Evolutionary conservation across 2,113 vertebrate genomes (phyloP).

Genomic region (Nanorana parkeri): DNA sequence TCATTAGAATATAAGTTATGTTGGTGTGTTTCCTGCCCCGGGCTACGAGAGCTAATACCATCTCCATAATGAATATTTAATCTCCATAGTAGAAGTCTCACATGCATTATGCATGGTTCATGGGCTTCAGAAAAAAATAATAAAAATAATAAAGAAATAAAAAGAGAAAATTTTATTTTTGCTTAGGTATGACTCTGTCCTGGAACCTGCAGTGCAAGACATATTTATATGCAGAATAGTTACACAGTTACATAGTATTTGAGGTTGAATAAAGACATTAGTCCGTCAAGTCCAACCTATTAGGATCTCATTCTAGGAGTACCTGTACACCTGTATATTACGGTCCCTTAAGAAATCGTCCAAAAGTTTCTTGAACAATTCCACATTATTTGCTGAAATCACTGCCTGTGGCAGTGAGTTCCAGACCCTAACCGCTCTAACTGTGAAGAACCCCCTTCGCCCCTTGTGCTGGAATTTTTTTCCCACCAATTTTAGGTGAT

Average conservation of each 20-base stretch:
- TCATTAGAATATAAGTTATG: constrained; percentile 57
- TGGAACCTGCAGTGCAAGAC: not conserved
- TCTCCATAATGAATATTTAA: constrained; percentile 57
- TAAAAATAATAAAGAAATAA: not conserved
- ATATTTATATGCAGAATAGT: constrained; percentile 11
- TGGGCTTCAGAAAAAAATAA: constrained; percentile 31
- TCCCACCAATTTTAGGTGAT: too few species aligned
- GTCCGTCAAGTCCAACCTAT: too few species aligned
- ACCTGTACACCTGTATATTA: too few species aligned
- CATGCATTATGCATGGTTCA: constrained; percentile 55
- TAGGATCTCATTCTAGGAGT: not conserved
- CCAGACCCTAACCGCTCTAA: too few species aligned
- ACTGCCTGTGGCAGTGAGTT: too few species aligned
- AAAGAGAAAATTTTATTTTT: constrained; percentile 13
- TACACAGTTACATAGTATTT: too few species aligned
- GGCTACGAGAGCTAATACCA: constrained; percentile 55
- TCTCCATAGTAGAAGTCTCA: constrained; percentile 48
- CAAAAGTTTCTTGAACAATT: too few species aligned
- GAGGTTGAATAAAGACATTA: too few species aligned
- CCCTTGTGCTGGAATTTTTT: too few species aligned
- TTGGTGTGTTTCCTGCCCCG: constrained; percentile 41
- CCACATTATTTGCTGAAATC: too few species aligned
- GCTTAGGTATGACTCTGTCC: constrained; percentile 3
- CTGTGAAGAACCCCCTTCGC: too few species aligned
- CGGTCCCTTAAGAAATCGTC: too few species aligned